Conservation (phyloP, 1,140 invertebrate genomes). For the Triops longicaudatus region DNA sequence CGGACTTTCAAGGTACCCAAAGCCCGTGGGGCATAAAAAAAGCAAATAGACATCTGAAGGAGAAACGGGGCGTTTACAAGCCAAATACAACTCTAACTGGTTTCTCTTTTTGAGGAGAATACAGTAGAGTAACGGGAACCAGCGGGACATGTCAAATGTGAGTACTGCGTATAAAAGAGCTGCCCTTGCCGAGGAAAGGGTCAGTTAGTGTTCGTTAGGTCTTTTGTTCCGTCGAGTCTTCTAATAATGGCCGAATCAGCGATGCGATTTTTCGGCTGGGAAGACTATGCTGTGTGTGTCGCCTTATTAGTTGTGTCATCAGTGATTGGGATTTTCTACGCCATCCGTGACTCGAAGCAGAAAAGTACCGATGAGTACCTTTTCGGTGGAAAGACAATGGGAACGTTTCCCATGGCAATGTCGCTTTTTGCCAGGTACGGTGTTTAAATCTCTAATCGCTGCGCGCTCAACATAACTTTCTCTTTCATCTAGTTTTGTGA, state of each 20-base stretch:
- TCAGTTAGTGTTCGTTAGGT: not conserved
- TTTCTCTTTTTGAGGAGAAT: not conserved
- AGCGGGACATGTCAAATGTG: not conserved
- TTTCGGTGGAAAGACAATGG: constrained; percentile 38
- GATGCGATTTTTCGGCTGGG: constrained; percentile 19
- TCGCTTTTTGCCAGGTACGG: constrained; percentile 34
- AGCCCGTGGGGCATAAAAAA: too few species aligned
- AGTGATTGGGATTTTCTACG: constrained; percentile 39
- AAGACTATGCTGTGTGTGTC: constrained; percentile 28
- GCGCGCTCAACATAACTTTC: not conserved
- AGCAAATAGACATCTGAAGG: too few species aligned
- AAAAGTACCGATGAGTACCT: constrained; percentile 38
- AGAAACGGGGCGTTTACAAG: too few species aligned
- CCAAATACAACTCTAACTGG: not conserved
- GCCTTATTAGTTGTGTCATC: constrained; percentile 1
- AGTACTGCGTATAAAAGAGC: not conserved
- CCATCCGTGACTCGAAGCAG: constrained; percentile 37
- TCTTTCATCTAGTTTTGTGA: constrained; percentile 35
- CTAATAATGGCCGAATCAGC: not conserved
- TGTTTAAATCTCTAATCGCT: not conserved
- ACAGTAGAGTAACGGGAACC: not conserved
- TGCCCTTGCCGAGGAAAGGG: not conserved
- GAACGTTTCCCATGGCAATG: constrained; percentile 33
- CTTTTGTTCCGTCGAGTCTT: constrained; percentile 10
- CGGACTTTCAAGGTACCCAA: too few species aligned